Conservation (phyloP, 2,113 vertebrate genomes). For the Corythoichthys intestinalis region DNA sequence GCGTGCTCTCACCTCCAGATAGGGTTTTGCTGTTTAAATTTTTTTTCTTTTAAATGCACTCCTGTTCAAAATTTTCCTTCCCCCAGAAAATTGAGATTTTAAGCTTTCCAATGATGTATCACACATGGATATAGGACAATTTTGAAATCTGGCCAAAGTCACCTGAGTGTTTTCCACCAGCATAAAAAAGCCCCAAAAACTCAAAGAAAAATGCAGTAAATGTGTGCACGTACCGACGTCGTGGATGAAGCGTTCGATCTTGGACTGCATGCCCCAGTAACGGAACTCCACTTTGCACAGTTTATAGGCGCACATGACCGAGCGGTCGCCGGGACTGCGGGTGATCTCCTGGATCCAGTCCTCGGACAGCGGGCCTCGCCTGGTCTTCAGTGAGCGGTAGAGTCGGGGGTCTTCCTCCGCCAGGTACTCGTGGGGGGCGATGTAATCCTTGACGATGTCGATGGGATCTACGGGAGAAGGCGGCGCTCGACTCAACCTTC, state of each 20-base stretch:
- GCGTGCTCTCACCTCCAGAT: no score
- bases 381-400: slow-evolving; percentile 88
- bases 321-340: slow-evolving; percentile 68
- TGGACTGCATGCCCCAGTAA: slow-evolving; percentile 99
- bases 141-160: no score
- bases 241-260: slow-evolving; percentile 97
- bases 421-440: slow-evolving; percentile 90
- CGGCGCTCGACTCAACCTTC: not conserved
- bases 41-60: no score
- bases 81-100: no score
- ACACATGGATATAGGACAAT: no score
- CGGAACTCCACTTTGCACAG: slow-evolving; percentile 99
- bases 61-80: no score
- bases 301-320: slow-evolving; percentile 98
- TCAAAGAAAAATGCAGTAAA: no score
- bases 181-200: no score
- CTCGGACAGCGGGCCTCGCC: slow-evolving; percentile 86
- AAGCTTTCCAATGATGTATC: no score
- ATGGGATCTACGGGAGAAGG: slow-evolving; percentile 79
- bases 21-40: no score
- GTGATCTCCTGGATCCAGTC: slow-evolving; percentile 91
- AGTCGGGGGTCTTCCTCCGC: slow-evolving; percentile 91
- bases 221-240: slow-evolving; percentile 83
- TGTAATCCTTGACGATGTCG: slow-evolving; percentile 93
- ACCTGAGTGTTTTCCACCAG: no score